These are phyloP conservation scores for Pygmarrhopalites habei DNA, from an alignment of 1,140 invertebrate genomes.

Conservation along the genomic window DNA sequence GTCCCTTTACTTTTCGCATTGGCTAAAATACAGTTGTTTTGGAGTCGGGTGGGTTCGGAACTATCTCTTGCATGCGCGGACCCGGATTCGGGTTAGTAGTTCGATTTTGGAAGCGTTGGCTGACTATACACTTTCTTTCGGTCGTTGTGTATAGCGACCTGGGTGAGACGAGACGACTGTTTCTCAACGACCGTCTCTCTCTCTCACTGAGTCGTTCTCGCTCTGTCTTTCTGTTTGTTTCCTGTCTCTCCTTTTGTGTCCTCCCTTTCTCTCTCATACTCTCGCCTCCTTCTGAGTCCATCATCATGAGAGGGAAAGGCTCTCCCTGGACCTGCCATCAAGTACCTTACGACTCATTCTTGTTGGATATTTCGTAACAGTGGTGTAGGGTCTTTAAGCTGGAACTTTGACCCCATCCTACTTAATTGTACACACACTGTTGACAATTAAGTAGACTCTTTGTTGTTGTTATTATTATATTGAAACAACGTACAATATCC, in stretches of 20 bases:
- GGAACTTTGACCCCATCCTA: background rate
- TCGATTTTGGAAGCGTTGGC: background rate
- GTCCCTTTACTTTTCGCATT: too few species aligned
- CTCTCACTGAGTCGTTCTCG: background rate
- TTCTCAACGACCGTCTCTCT: background rate
- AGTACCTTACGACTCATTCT: background rate
- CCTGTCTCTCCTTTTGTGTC: background rate
- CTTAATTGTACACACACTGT: too few species aligned
- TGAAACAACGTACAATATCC: too few species aligned
- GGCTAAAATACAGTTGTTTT: too few species aligned
- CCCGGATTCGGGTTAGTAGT: constrained; percentile 8
- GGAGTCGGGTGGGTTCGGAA: background rate
- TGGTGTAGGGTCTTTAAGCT: background rate
- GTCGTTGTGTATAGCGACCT: background rate
- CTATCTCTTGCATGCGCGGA: constrained; percentile 6
- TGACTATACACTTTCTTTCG: background rate
- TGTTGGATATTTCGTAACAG: background rate
- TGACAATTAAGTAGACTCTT: too few species aligned
- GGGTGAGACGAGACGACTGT: background rate
- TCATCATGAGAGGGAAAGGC: background rate
- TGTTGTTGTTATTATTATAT: too few species aligned
- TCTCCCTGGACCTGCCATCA: background rate
- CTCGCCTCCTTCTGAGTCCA: background rate
- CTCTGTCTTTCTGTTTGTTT: background rate
- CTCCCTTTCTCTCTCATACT: background rate